A percentile compares a stretch with the other conserved stretches of the same genome.
Conservation (phyloP, 2,113 vertebrate genomes). For the Ictidomys tridecemlineatus region DNA sequence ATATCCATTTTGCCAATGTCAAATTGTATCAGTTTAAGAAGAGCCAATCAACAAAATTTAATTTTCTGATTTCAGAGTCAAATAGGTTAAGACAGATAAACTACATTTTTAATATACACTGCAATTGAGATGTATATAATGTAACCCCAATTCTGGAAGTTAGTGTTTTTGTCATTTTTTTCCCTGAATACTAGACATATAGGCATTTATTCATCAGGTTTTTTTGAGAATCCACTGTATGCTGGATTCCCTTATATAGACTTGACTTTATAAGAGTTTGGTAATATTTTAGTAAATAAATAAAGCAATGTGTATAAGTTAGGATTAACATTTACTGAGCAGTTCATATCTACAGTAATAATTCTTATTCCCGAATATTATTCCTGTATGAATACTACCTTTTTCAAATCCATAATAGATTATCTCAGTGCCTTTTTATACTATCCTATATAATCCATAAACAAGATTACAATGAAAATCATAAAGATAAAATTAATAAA, state of each 20-base stretch:
- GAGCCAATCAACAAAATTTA: not conserved
- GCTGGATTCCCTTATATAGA: not conserved
- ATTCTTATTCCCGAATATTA: not conserved
- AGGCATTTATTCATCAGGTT: not conserved
- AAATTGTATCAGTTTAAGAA: not conserved
- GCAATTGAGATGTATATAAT: not conserved
- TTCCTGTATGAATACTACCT: not conserved
- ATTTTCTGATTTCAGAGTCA: slow-evolving; percentile 9
- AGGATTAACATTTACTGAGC: not conserved
- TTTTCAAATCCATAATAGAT: not conserved
- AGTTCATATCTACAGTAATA: not conserved
- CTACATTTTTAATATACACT: not conserved
- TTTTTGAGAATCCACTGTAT: not conserved
- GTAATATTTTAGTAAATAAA: not conserved
- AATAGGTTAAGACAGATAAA: not conserved
- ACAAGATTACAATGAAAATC: not conserved
- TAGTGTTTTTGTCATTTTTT: not conserved
- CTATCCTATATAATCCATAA: no score
- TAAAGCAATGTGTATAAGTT: not conserved
- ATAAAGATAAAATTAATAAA: not conserved
- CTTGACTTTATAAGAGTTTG: not conserved
- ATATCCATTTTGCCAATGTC: not conserved
- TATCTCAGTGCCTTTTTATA: not conserved
- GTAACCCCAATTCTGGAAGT: not conserved
- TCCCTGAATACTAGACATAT: not conserved